Base-by-base conservation (phyloP, 2,888 invertebrate species). In the Idaea aversata region DNA sequence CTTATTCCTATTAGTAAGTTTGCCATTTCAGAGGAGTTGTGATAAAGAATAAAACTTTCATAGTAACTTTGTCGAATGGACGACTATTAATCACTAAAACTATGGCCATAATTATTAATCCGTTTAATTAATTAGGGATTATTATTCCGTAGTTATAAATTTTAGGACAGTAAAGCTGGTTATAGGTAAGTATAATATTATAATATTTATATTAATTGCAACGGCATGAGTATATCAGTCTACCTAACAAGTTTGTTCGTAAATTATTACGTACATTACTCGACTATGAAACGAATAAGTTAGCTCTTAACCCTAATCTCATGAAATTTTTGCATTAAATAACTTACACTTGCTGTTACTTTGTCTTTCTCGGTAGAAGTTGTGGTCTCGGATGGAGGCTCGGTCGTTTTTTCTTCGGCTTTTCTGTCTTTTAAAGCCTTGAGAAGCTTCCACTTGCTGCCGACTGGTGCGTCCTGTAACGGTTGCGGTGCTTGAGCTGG, bases 351-450 rank as follows among this genome's bases (percentile, higher is more conserved):
- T 88, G 95, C 95, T 93, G 95, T 95, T 75, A 95, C 95, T 88
- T 95, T 95, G 77, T 96, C 95, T 76, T 94, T 94, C 67, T 93
- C 93, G 6, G 93, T 90, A 60, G 93, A 93, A 61, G 94, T 94
- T 63, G 95, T 94, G 68, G 95, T 95, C 65, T 93, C 94, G 67
- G 93, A 94, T 63, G 94, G 94, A 71, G 95, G 95, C 67, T 95
- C 96, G 69, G 95, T 94, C 77, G 95, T 95, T 84, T 96, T 97
- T 78, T 98, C 97, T 86, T 98, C 98, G 4, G 97, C 97, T 90
- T 98, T 98, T 69, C 96, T 94, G 79, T 98, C 98, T 83, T 98
- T 98, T 36, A 98, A 87, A 0, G 98, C 97, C 88, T 98, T 98
- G 3, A 98, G 88, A 61, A 98, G 93, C 85, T 98, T 98, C 98